phyloP scores from a whole-genome alignment of 2,113 vertebrate genomes.

The Stigmatopora nigra region DNA sequence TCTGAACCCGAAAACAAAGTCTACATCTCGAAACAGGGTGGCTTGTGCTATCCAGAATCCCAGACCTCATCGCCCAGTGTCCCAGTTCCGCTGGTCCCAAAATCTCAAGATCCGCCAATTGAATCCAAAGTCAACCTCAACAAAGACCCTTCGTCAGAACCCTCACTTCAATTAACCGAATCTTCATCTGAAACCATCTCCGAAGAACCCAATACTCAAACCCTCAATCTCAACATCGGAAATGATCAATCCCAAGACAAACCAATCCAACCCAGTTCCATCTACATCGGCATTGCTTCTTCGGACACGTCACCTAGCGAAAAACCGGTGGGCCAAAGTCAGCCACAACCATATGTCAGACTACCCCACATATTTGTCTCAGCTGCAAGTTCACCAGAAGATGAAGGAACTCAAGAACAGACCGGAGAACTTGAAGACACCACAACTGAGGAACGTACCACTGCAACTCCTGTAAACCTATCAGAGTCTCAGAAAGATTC shows the following conservation, averaged over 20 bases:
- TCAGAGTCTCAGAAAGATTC: conserved; percentile 15
- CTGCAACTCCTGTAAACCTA: not conserved
- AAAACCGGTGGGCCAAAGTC: conserved; percentile 19
- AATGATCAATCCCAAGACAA: conserved; percentile 9
- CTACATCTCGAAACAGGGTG: not conserved
- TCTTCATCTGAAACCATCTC: conserved; percentile 1
- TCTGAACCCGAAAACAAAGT: conserved; percentile 14
- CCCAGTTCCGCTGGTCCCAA: conserved; percentile 10
- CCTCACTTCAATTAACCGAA: conserved; percentile 13
- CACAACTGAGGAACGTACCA: conserved; percentile 11
- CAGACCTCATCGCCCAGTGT: conserved; percentile 8
- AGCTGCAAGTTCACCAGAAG: conserved; percentile 63
- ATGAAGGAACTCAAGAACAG: conserved; percentile 36
- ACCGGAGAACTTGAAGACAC: conserved; percentile 12
- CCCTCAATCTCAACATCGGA: not conserved
- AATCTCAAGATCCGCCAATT: conserved; percentile 1
- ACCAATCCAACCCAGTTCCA: conserved; percentile 26
- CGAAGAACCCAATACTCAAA: conserved; percentile 13
- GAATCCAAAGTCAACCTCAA: conserved; percentile 14
- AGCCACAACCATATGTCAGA: conserved; percentile 34
- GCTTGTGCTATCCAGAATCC: not conserved
- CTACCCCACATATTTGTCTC: conserved; percentile 66
- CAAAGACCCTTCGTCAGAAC: conserved; percentile 9
- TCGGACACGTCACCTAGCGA: conserved; percentile 22
- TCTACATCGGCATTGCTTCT: conserved; percentile 53